Percentiles rank a stretch among this genome's conserved stretches.
phyloP scores from a whole-genome alignment of 2,888 invertebrate genomes.

The Nomada lathburiana region DNA sequence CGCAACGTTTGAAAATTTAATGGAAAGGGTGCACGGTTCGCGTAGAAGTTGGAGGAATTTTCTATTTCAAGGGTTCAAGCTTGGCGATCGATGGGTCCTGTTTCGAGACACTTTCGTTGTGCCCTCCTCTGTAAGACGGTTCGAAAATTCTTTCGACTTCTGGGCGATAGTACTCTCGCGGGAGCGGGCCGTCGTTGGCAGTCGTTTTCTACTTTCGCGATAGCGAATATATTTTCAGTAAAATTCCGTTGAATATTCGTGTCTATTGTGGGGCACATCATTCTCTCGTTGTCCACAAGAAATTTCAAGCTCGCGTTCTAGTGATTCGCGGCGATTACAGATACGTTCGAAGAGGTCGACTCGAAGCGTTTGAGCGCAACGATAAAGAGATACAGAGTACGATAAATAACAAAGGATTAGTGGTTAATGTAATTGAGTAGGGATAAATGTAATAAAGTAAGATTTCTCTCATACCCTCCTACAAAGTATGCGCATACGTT shows the following conservation, averaged over 20 bases:
- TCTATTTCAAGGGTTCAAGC: background rate
- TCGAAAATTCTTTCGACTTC: constrained; percentile 30
- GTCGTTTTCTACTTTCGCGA: background rate
- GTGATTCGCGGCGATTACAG: no score
- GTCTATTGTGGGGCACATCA: no score
- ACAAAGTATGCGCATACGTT: no score
- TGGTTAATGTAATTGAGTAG: no score
- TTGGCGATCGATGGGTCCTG: constrained; percentile 43
- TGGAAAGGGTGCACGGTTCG: background rate
- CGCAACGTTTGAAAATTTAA: background rate
- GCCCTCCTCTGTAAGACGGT: background rate
- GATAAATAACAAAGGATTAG: no score
- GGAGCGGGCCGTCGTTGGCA: background rate
- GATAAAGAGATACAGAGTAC: no score
- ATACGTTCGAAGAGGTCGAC: no score
- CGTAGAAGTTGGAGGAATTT: background rate
- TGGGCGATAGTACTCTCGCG: background rate
- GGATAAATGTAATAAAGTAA: no score
- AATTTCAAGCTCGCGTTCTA: background rate
- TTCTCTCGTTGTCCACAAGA: background rate
- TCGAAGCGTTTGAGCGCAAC: no score
- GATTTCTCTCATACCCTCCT: no score
- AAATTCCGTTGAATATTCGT: background rate
- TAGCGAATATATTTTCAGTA: constrained; percentile 1
- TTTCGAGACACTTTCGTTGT: constrained; percentile 30